Conservation (phyloP, 2,888 invertebrate genomes). For the Aradus depressus region DNA sequence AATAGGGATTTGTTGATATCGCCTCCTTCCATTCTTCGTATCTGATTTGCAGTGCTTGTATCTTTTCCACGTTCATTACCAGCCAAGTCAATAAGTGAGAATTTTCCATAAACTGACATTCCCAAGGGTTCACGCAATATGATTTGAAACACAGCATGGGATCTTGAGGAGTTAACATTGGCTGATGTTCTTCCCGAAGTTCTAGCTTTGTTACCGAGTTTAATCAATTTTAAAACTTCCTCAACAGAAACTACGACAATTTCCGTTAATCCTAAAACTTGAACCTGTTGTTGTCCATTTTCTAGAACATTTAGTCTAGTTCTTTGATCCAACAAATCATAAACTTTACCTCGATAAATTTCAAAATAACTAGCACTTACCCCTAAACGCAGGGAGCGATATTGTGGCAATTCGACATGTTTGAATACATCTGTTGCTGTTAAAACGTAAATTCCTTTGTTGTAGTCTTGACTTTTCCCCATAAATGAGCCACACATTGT, state of each 20-base stretch:
- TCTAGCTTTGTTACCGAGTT: slow-evolving; percentile 75
- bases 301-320: slow-evolving; percentile 88
- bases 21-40: slow-evolving; percentile 93
- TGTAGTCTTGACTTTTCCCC: slow-evolving; percentile 90
- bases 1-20: slow-evolving; percentile 94
- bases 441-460: slow-evolving; percentile 96
- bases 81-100: slow-evolving; percentile 93
- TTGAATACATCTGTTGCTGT: slow-evolving; percentile 89
- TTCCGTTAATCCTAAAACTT: slow-evolving; percentile 92
- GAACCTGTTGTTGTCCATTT: slow-evolving; percentile 95
- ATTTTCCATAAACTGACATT: slow-evolving; percentile 87
- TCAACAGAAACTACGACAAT: slow-evolving; percentile 81
- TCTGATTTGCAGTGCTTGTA: slow-evolving; percentile 89
- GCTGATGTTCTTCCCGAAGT: slow-evolving; percentile 97
- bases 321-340: slow-evolving; percentile 81
- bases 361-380: slow-evolving; percentile 97
- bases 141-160: slow-evolving; percentile 98
- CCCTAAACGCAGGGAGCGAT: slow-evolving; percentile 70
- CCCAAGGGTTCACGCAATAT: slow-evolving; percentile 67
- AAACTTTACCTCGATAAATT: slow-evolving; percentile 96
- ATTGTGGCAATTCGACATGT: slow-evolving; percentile 67
- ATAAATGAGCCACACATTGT: slow-evolving; percentile 99
- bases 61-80: slow-evolving; percentile 98
- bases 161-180: slow-evolving; percentile 94
- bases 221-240: slow-evolving; percentile 85